Evolutionary conservation across 2,888 invertebrate species (phyloP), one percentile per base, ranked within the genome.

Genomic region (Ochropacha duplaris): DNA sequence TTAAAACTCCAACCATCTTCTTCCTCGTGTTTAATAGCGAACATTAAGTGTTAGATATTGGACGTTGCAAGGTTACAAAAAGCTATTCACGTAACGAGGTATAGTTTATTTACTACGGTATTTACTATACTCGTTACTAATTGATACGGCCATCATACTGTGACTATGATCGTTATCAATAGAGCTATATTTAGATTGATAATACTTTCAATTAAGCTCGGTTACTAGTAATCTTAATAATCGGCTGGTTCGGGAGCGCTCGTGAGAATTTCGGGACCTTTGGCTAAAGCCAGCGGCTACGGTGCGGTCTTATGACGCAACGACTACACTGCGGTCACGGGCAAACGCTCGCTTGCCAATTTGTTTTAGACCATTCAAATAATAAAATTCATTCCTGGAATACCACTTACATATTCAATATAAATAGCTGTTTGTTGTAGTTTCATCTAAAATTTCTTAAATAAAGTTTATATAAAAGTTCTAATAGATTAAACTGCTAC

Each of bases 271-370:
- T 58, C 56, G 59, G 68, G 59, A 71, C 76, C 72, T 78, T 75
- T 78, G 58, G 49, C 55, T 52, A 61, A 36, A 60, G 58, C 62
- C 54, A 24, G 36, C 24, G 58, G 57, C 57, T 56, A 54, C 52
- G 56, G 39, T 31, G 52, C 50, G 56, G 59, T 54, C 54, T 54
- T 28, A 54, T 77, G 75, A 74, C 66, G 76, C 72, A 82, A 79
- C 66, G 59, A 55, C 55, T 55, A 59, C 61, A 39, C 59, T 62
- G 64, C 74, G 79, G 83, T 83, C 84, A 83, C 69, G 83, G 82
- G 78, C 79, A 66, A 71, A 75, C 57, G 55, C 71, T 66, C 61
- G 57, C 52, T 50, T 60, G 57, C 62, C 54, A 61, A 65, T 64
- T 69, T 71, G 60, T 68, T 68, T 76, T 77, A 66, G 66, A 57